These are phyloP conservation scores for Therioaphis trifolii DNA, from an alignment of 2,888 invertebrate genomes.

Conservation along the genomic window DNA sequence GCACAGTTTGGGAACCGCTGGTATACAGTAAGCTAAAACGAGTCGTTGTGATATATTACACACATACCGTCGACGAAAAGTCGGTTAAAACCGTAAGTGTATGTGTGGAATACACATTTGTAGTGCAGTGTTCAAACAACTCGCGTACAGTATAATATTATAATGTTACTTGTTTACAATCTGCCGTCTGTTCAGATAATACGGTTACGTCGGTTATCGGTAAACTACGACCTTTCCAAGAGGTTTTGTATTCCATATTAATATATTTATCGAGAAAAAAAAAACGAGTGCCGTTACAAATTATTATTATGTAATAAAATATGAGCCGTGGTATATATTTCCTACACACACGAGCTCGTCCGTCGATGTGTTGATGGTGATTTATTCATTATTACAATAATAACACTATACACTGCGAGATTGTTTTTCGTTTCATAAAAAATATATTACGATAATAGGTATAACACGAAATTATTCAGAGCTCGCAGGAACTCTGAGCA, in stretches of 20 bases:
- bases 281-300: no score
- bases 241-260: neutral
- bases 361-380: no score
- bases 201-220: neutral
- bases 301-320: no score
- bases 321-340: no score
- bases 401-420: no score
- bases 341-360: no score
- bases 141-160: slow-evolving; percentile 1
- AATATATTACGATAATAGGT: no score
- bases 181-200: neutral
- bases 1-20: no score
- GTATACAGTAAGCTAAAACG: neutral
- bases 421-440: no score
- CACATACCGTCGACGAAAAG: slow-evolving; percentile 34
- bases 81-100: neutral
- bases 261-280: no score
- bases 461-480: no score
- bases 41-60: slow-evolving; percentile 33
- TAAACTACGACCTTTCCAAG: neutral
- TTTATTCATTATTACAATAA: no score
- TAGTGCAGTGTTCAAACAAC: neutral
- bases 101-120: neutral
- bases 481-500: neutral
- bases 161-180: slow-evolving; percentile 9